Percentiles rank a stretch among this genome's conserved stretches.
phyloP scores from a whole-genome alignment of 2,797 vertebrate genomes.

The Thunnus albacares region DNA sequence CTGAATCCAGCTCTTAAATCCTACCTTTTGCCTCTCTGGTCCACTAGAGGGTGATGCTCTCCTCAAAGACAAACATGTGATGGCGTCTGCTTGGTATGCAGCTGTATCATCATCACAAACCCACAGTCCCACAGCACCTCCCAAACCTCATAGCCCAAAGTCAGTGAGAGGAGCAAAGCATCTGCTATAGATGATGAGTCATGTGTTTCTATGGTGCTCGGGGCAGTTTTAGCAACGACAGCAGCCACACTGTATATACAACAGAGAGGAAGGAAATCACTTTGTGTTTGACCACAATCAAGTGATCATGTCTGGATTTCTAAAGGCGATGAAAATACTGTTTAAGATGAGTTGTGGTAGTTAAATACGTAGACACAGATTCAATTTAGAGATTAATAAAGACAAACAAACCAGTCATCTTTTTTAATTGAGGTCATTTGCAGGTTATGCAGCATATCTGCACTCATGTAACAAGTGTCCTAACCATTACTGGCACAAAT shows the following conservation, averaged over 20 bases:
- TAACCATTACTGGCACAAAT: not conserved
- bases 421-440: not conserved
- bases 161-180: constrained; percentile 59
- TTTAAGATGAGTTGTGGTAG: not conserved
- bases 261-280: not conserved
- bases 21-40: constrained; percentile 9
- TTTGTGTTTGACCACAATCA: constrained; percentile 21
- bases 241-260: not conserved
- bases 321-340: not conserved
- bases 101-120: constrained; percentile 40
- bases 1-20: not conserved
- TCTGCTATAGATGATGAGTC: constrained; percentile 65
- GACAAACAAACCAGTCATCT: not conserved
- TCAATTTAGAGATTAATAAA: constrained; percentile 4
- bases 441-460: not conserved
- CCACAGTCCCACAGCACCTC: constrained; percentile 54
- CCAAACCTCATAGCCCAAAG: constrained; percentile 56
- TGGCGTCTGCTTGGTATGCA: constrained; percentile 49
- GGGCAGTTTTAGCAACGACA: constrained; percentile 47
- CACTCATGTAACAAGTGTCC: constrained; percentile 6
- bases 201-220: constrained; percentile 63
- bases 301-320: not conserved
- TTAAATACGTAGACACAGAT: not conserved
- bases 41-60: constrained; percentile 71
- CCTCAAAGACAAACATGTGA: constrained; percentile 26